A percentile compares a stretch with the other conserved stretches of the same genome.
These are phyloP conservation scores for Drosophila micromelanica DNA, from an alignment of 1,140 invertebrate species.

Conservation along the genomic window DNA sequence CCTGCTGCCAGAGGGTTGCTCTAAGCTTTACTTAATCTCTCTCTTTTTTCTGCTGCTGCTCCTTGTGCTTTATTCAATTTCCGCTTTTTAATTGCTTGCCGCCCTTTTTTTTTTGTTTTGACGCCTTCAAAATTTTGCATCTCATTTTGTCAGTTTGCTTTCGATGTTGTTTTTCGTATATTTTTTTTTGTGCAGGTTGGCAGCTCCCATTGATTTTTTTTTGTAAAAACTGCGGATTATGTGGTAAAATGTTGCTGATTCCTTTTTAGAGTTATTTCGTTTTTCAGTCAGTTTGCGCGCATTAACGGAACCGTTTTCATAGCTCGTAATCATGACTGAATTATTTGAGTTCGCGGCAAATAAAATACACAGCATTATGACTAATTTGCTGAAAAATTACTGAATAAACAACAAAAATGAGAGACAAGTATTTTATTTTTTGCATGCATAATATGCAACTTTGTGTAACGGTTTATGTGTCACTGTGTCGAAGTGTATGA, in stretches of 20 bases:
- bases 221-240: slow-evolving; percentile 24
- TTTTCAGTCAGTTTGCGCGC: slow-evolving; percentile 22
- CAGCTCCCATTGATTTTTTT: slow-evolving; percentile 18
- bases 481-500: slow-evolving; percentile 18
- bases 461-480: slow-evolving; percentile 48
- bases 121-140: slow-evolving; percentile 19
- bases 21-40: not conserved
- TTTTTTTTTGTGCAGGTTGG: slow-evolving; percentile 15
- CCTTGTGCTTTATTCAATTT: slow-evolving; percentile 36
- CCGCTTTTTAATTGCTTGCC: slow-evolving; percentile 54
- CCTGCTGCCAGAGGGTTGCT: slow-evolving; percentile 1
- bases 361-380: slow-evolving; percentile 70
- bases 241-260: slow-evolving; percentile 25
- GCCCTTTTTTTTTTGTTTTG: not conserved
- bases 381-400: slow-evolving; percentile 74
- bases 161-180: not conserved
- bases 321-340: slow-evolving; percentile 31
- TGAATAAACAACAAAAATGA: slow-evolving; percentile 47
- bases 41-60: not conserved
- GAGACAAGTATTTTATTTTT: slow-evolving; percentile 37
- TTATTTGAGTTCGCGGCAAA: slow-evolving; percentile 58
- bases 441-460: slow-evolving; percentile 62
- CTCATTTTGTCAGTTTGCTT: slow-evolving; percentile 13
- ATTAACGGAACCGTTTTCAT: slow-evolving; percentile 43
- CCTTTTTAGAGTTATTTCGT: slow-evolving; percentile 20